Percentiles rank a stretch among this genome's conserved stretches.
phyloP scores from a whole-genome alignment of 2,888 invertebrate genomes.

The Protophormia terraenovae region DNA sequence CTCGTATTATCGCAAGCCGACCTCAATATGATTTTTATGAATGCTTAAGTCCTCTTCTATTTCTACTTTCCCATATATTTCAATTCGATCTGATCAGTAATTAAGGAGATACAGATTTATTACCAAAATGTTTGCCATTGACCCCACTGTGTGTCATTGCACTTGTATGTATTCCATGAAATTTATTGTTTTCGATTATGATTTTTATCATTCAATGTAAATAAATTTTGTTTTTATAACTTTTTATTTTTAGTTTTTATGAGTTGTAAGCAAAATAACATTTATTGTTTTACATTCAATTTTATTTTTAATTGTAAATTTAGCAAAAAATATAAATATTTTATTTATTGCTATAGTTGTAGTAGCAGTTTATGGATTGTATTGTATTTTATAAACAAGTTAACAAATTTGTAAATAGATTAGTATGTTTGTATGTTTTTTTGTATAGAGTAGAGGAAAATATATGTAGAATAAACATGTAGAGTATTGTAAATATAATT shows the following conservation, averaged over 20 bases:
- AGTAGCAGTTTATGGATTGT: neutral
- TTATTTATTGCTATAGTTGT: neutral
- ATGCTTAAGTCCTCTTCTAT: no score
- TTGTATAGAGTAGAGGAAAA: no score
- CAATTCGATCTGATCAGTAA: no score
- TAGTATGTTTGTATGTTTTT: neutral
- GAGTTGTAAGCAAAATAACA: slow-evolving; percentile 1
- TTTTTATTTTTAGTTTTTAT: neutral
- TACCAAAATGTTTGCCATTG: no score
- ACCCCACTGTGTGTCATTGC: neutral
- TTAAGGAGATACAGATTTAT: no score
- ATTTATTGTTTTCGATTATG: slow-evolving; percentile 26
- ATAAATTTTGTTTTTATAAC: slow-evolving; percentile 22
- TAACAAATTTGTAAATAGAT: slow-evolving; percentile 16
- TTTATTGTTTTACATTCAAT: no score
- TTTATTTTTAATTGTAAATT: no score
- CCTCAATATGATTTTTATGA: no score
- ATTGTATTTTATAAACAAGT: neutral
- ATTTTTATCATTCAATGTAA: slow-evolving; percentile 23
- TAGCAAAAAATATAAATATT: slow-evolving; percentile 15
- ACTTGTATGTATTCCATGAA: neutral
- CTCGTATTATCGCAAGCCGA: no score
- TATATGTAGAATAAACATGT: neutral
- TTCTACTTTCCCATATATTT: no score
- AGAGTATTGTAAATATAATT: neutral